phyloP scores from a whole-genome alignment of 2,888 invertebrate species.

The Formica aserva region DNA sequence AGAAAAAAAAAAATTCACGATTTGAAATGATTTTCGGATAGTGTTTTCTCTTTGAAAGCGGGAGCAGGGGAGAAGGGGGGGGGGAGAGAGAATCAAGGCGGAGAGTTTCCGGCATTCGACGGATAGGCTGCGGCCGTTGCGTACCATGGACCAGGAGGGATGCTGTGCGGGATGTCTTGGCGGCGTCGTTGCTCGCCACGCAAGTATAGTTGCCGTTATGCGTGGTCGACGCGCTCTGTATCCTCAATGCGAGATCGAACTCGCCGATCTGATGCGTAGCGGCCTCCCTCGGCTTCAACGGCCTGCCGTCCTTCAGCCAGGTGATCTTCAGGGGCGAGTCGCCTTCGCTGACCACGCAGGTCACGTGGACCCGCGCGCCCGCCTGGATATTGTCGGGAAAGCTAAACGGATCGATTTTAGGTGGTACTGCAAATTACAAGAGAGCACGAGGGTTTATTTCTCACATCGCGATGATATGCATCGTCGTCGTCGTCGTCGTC shows the following conservation, averaged over 20 bases:
- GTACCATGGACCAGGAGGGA: constrained; percentile 86
- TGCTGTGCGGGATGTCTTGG: constrained; percentile 85
- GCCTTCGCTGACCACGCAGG: constrained; percentile 87
- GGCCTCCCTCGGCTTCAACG: constrained; percentile 85
- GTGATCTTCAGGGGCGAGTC: constrained; percentile 87
- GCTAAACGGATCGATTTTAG: constrained; percentile 87
- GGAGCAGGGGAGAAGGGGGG: neutral
- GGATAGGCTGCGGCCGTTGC: constrained; percentile 53
- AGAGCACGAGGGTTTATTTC: constrained; percentile 71
- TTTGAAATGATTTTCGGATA: neutral
- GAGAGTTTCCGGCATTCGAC: constrained; percentile 4
- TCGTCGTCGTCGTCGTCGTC: neutral
- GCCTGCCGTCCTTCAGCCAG: constrained; percentile 88
- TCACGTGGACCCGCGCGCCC: constrained; percentile 86
- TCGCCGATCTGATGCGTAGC: constrained; percentile 82
- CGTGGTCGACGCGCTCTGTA: constrained; percentile 86
- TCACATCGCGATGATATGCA: constrained; percentile 46
- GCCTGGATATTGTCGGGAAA: constrained; percentile 86
- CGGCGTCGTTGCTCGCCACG: constrained; percentile 86
- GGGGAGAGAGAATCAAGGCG: neutral
- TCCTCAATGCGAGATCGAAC: constrained; percentile 85
- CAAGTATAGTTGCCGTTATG: constrained; percentile 87
- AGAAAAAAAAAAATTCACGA: neutral
- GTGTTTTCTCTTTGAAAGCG: neutral
- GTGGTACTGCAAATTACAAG: constrained; percentile 86